These are phyloP conservation scores for Apamea epomidion DNA, from an alignment of 2,888 invertebrate species.

Conservation along the genomic window DNA sequence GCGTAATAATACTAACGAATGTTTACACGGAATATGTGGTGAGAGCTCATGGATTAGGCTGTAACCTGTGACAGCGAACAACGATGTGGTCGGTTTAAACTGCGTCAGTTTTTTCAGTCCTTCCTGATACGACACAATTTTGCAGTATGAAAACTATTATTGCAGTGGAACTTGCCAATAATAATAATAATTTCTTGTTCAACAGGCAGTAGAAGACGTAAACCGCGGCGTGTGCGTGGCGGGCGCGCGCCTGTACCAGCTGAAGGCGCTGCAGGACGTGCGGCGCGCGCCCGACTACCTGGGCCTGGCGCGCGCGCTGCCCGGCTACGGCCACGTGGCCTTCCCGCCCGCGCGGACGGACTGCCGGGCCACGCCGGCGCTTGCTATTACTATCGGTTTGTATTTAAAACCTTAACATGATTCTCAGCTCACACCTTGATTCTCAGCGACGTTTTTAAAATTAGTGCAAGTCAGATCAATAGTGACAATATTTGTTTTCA, in stretches of 20 bases:
- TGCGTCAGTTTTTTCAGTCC: no score
- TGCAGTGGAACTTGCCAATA: neutral
- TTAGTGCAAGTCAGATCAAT: no score
- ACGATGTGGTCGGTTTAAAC: neutral
- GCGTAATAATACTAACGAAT: neutral
- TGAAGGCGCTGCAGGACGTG: constrained; percentile 97
- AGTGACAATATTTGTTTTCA: no score
- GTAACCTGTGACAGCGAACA: neutral
- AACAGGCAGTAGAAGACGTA: constrained; percentile 96
- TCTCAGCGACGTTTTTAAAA: neutral
- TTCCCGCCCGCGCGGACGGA: constrained; percentile 98
- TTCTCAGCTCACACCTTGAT: no score
- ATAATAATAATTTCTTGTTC: neutral
- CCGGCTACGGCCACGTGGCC: constrained; percentile 98
- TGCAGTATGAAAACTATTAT: neutral
- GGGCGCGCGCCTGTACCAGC: constrained; percentile 97
- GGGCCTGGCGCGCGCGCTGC: constrained; percentile 95
- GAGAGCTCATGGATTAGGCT: neutral
- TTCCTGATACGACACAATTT: neutral
- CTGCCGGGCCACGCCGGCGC: constrained; percentile 90
- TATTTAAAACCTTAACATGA: neutral
- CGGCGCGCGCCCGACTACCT: constrained; percentile 95
- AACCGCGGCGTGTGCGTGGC: constrained; percentile 97
- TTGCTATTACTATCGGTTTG: constrained; percentile 88
- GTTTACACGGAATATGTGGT: neutral